phyloP scores from a whole-genome alignment of 2,797 vertebrate species.

The Poecilia wingei region DNA sequence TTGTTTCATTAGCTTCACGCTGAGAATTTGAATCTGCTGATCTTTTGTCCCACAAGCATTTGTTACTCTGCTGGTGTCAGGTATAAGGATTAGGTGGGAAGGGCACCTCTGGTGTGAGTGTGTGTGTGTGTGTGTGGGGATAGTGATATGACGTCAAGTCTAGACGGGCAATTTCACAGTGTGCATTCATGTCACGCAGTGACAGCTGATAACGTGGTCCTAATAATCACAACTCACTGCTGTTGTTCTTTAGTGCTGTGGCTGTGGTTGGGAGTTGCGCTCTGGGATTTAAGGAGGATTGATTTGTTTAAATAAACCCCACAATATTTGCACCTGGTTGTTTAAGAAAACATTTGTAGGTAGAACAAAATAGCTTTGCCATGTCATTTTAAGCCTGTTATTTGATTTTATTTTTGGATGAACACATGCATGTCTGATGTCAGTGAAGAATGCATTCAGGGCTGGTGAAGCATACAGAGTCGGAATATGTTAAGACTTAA shows the following conservation, averaged over 20 bases:
- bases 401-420: constrained; percentile 10
- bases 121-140: constrained; percentile 41
- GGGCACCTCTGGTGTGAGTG: constrained; percentile 60
- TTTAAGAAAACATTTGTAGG: constrained; percentile 2
- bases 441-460: neutral
- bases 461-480: neutral
- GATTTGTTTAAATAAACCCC: constrained; percentile 10
- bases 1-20: constrained; percentile 5
- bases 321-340: constrained; percentile 14
- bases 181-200: constrained; percentile 65
- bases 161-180: constrained; percentile 76
- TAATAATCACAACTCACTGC: constrained; percentile 55
- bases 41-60: constrained; percentile 42
- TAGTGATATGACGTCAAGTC: constrained; percentile 79
- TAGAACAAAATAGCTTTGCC: neutral
- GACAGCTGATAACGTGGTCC: constrained; percentile 72
- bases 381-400: constrained; percentile 2
- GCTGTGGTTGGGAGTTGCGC: constrained; percentile 19
- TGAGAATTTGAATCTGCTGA: constrained; percentile 16
- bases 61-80: constrained; percentile 56
- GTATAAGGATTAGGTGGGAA: constrained; percentile 68
- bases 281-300: constrained; percentile 29
- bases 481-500: constrained; percentile 2
- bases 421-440: constrained; percentile 3
- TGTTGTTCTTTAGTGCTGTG: constrained; percentile 30